Conservation (phyloP, 2,113 vertebrate species). For the Chroicocephalus ridibundus region DNA sequence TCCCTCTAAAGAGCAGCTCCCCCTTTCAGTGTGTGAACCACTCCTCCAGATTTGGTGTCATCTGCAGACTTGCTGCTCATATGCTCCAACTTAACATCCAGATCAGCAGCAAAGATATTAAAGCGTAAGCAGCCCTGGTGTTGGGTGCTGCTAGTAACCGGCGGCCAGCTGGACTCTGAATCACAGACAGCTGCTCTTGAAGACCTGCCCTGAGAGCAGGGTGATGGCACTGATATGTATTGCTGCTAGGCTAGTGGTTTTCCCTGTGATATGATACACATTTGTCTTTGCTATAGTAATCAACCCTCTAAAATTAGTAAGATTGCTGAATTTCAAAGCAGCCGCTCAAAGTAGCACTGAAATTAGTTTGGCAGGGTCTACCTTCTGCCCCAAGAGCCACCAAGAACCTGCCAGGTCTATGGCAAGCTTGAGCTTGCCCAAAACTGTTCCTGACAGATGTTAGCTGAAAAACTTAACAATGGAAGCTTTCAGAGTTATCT, state of each 20-base stretch:
- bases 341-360: neutral
- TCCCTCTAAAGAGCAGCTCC: neutral
- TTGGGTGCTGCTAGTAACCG: neutral
- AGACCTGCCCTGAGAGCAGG: neutral
- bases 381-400: neutral
- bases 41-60: neutral
- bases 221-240: neutral
- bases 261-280: rapidly evolving
- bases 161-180: neutral
- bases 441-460: neutral
- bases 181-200: neutral
- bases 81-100: neutral
- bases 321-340: neutral
- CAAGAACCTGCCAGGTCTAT: neutral
- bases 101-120: neutral
- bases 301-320: neutral
- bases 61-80: neutral
- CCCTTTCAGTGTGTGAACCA: neutral
- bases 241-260: neutral
- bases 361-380: neutral
- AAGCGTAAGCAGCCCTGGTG: neutral
- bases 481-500: neutral
- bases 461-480: neutral
- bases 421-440: neutral
- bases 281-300: neutral